phyloP scores from a whole-genome alignment of 92 coral and sea anemone genomes.

The Phenganax marumi region DNA sequence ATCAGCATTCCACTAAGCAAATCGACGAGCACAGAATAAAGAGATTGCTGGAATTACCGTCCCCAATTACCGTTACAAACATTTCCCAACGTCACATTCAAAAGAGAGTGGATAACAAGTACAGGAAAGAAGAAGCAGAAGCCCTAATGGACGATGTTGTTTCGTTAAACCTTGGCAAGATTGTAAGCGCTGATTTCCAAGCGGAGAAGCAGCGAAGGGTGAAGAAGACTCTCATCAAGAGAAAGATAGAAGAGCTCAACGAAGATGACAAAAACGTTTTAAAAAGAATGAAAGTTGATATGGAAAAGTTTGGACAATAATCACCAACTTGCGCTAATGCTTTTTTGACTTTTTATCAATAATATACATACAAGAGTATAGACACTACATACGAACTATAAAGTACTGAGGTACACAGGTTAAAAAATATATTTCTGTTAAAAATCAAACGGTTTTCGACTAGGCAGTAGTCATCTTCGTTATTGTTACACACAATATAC shows the following conservation, averaged over 20 bases:
- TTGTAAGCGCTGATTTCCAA: conserved; percentile 34
- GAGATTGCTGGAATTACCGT: conserved; percentile 49
- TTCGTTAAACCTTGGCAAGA: conserved; percentile 2
- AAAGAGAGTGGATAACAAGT: conserved; percentile 55
- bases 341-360: too few relatives aligned
- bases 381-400: too few relatives aligned
- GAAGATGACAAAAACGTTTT: conserved; percentile 16
- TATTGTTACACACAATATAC: too few relatives aligned
- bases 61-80: conserved; percentile 57
- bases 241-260: conserved; percentile 22
- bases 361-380: too few relatives aligned
- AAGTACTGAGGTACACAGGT: too few relatives aligned
- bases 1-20: neutral
- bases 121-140: conserved; percentile 68
- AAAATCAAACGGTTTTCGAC: too few relatives aligned
- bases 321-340: too few relatives aligned
- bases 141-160: conserved; percentile 55
- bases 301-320: too few relatives aligned
- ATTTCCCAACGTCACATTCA: conserved; percentile 64
- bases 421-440: too few relatives aligned
- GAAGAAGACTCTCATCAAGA: conserved; percentile 27
- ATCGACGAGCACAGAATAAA: conserved; percentile 50
- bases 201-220: conserved; percentile 23
- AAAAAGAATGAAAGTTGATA: neutral
- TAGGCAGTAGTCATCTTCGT: too few relatives aligned